Percentiles rank a stretch among this genome's conserved stretches.
Evolutionary conservation across 2,797 vertebrate species (phyloP).

Genomic region (Bufotes viridis): DNA sequence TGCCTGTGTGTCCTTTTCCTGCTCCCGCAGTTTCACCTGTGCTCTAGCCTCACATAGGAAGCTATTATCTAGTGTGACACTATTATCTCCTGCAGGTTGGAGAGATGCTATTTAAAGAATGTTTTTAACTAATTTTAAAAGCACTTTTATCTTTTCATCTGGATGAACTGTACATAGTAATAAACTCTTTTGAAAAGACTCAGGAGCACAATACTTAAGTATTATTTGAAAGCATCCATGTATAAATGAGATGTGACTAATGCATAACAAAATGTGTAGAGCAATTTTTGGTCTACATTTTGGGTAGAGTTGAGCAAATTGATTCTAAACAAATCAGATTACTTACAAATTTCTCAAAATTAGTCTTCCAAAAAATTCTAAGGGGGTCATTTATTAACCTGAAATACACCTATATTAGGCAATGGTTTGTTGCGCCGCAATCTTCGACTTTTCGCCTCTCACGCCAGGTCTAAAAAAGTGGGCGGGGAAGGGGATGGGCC

Average conservation of each 20-base stretch:
- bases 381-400: too few species aligned
- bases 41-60: conserved; percentile 60
- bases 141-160: conserved; percentile 12
- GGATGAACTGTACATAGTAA: conserved; percentile 14
- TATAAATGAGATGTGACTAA: neutral
- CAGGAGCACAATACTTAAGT: neutral
- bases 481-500: too few species aligned
- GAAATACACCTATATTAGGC: too few species aligned
- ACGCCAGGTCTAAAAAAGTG: too few species aligned
- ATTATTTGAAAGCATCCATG: neutral
- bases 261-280: neutral
- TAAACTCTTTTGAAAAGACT: neutral
- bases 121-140: conserved; percentile 50
- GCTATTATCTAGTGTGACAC: neutral
- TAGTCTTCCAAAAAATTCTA: too few species aligned
- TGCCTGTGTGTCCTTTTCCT: conserved; percentile 32
- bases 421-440: too few species aligned
- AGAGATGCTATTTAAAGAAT: conserved; percentile 56
- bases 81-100: conserved; percentile 20
- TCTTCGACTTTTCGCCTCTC: too few species aligned
- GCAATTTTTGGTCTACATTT: too few species aligned
- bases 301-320: too few species aligned
- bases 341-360: too few species aligned
- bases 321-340: too few species aligned
- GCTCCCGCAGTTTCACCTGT: conserved; percentile 58